Evolutionary conservation across 2,797 vertebrate species (phyloP).

Genomic region (Galago senegalensis): DNA sequence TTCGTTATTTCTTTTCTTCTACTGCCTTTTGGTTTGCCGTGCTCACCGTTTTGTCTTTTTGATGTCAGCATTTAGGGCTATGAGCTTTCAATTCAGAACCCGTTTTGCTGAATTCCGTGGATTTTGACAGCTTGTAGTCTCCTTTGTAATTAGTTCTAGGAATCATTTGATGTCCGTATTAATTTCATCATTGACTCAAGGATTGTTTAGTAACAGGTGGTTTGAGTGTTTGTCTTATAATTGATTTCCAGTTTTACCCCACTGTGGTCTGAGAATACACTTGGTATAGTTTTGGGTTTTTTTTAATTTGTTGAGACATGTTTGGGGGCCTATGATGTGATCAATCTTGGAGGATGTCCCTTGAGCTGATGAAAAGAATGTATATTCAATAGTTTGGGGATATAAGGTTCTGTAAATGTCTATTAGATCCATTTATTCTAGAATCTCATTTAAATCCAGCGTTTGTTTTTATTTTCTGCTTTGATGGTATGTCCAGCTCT

Average conservation of each 20-base stretch:
- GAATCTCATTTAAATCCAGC: neutral
- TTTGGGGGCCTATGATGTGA: neutral
- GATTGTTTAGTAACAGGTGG: neutral
- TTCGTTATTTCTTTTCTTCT: neutral
- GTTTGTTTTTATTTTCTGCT: neutral
- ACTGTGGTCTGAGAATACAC: neutral
- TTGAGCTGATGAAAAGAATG: neutral
- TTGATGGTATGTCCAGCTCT: neutral
- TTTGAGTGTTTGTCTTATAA: neutral
- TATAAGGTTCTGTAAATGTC: neutral
- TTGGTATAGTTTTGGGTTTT: neutral
- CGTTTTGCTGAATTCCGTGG: neutral
- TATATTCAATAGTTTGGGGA: neutral
- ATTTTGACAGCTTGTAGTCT: neutral
- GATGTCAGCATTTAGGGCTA: neutral
- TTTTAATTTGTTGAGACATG: neutral
- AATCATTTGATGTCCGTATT: neutral
- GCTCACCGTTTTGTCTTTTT: neutral
- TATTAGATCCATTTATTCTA: neutral
- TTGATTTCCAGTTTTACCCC: neutral
- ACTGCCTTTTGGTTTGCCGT: neutral
- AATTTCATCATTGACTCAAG: neutral
- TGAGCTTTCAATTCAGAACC: neutral
- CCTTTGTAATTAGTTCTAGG: neutral
- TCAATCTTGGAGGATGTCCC: neutral